A percentile compares a stretch with the other conserved stretches of the same genome.
phyloP scores from a whole-genome alignment of 1,140 invertebrate species.

The Lerema accius region DNA sequence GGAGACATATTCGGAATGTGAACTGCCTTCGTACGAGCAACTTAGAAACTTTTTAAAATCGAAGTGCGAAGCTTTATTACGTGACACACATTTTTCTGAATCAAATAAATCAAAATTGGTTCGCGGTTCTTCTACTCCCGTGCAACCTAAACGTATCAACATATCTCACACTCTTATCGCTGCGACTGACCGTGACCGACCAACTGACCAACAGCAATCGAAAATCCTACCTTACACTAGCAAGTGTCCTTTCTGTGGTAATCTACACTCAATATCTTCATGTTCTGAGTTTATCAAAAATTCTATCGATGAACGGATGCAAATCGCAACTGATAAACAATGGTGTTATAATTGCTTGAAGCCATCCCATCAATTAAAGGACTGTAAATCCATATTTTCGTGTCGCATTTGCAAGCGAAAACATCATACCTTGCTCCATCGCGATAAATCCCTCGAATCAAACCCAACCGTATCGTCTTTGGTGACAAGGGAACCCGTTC shows the following conservation, averaged over 20 bases:
- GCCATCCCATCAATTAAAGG: slow-evolving; percentile 36
- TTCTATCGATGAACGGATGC: slow-evolving; percentile 40
- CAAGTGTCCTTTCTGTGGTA: slow-evolving; percentile 28
- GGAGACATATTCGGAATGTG: slow-evolving; percentile 20
- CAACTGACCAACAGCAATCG: background rate
- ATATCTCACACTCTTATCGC: slow-evolving; percentile 8
- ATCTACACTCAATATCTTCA: slow-evolving; percentile 19
- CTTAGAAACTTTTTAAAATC: slow-evolving; percentile 9
- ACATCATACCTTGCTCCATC: slow-evolving; percentile 35
- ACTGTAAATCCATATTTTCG: slow-evolving; percentile 39
- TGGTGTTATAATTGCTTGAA: slow-evolving; percentile 44
- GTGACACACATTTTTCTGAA: slow-evolving; percentile 23
- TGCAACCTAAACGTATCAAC: background rate
- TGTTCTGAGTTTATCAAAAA: slow-evolving; percentile 37
- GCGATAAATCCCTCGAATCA: slow-evolving; percentile 16
- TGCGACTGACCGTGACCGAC: background rate
- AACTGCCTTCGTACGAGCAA: slow-evolving; percentile 19
- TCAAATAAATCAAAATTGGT: slow-evolving; percentile 6
- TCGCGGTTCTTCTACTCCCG: background rate
- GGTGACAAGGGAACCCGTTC: background rate
- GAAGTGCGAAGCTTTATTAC: slow-evolving; percentile 19
- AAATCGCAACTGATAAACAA: slow-evolving; percentile 26
- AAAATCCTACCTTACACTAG: background rate
- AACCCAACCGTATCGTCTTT: background rate
- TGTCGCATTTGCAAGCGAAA: slow-evolving; percentile 38